Evolutionary conservation across 2,797 vertebrate genomes (phyloP).

Genomic region (Moxostoma hubbsi): DNA sequence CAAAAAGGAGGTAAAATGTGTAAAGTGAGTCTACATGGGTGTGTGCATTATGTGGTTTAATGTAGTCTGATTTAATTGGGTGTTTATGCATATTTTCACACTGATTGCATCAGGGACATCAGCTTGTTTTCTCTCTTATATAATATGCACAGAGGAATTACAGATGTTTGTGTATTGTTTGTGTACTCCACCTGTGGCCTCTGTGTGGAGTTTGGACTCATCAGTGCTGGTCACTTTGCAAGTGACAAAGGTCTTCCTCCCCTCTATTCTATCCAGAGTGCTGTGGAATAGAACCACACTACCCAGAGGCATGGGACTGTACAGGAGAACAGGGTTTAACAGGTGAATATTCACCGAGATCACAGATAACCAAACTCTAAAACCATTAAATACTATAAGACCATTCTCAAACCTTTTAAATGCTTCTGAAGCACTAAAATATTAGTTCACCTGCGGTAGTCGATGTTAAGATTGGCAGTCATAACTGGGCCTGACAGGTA

Average conservation of each 20-base stretch:
- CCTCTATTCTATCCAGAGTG: conserved; percentile 74
- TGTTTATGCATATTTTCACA: not conserved
- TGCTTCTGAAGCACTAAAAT: not conserved
- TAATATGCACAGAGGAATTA: not conserved
- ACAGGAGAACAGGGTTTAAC: not conserved
- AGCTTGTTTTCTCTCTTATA: not conserved
- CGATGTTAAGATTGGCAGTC: conserved; percentile 84
- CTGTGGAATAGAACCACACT: conserved; percentile 62
- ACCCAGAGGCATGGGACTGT: conserved; percentile 80
- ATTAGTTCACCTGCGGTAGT: conserved; percentile 78
- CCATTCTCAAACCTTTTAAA: too few species aligned
- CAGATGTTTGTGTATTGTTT: conserved; percentile 13
- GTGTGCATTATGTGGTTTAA: not conserved
- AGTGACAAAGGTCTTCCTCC: conserved; percentile 75
- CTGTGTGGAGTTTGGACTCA: conserved; percentile 72
- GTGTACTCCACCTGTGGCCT: conserved; percentile 70
- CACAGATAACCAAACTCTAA: not conserved
- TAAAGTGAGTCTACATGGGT: not conserved
- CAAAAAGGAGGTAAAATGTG: not conserved
- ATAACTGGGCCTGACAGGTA: conserved; percentile 67
- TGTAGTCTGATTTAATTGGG: not conserved
- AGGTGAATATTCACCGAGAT: conserved; percentile 18
- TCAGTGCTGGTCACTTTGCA: conserved; percentile 76
- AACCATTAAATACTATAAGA: conserved; percentile 2
- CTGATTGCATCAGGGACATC: not conserved